Base-by-base conservation (phyloP, 2,888 invertebrate species). In the Drosophila pseudotakahashii region DNA sequence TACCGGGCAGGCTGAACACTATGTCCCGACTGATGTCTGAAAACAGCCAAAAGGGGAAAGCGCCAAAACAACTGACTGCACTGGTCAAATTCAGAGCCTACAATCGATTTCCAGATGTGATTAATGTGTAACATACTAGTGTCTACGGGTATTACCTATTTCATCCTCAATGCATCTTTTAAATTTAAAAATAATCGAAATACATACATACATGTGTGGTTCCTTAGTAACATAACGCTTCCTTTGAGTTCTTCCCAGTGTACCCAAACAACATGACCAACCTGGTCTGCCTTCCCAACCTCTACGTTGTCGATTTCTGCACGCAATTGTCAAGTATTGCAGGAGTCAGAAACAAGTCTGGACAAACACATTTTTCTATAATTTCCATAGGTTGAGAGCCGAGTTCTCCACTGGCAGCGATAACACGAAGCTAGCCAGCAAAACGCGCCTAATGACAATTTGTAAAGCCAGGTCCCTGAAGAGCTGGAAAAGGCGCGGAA, bases 291-390 rank as follows among this genome's bases (percentile, higher is more conserved):
- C 45, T 37, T 30, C 16, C 32, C 19, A 10, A 37, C 45, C 36
- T 37, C 14, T 37, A 39, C 61, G 32, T 16, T 61, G 77, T 66
- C 55, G 82, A 52, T 85, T 73, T 73, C 85, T 77, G 89, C 86
- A 88, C 89, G 86, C 88, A 89, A 89, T 86, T 89, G 79, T 89
- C 88, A 79, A 79, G 81, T 87, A 79, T 69, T 70, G 73, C 77
- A 76, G 61, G 47, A 55, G 69, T 14, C 52, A 51, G 69, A 50
- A 78, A 78, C 73, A 54, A 80, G 81, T 87, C 87, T 81, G 81
- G 84, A 58, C 81, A 84, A 87, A 81, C 84, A 81, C 84, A 87
- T 84, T 81, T 84, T 81, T 87, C 69, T 83, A 81, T 86, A 81
- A 87, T 81, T 78, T 86, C 63, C 84, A 55, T 39, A 71, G 74